phyloP scores from a whole-genome alignment of 1,140 invertebrate genomes.

The Ectropis grisescens region DNA sequence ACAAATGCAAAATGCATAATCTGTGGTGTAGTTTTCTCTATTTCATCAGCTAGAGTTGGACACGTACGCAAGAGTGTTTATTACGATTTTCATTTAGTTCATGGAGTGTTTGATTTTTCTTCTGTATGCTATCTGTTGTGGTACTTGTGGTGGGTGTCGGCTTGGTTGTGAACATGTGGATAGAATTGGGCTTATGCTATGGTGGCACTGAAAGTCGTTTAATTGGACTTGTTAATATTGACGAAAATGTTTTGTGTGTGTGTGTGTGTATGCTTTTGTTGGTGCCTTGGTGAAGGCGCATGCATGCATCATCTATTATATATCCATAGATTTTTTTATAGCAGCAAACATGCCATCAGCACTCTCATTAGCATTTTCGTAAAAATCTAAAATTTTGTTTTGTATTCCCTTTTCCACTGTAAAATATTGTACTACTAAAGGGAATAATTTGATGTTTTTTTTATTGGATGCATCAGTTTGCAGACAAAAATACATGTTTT shows the following conservation, averaged over 20 bases:
- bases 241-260: slow-evolving; percentile 11
- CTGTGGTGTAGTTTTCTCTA: too few relatives aligned
- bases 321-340: slow-evolving; percentile 18
- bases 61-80: too few relatives aligned
- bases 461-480: slow-evolving; percentile 24
- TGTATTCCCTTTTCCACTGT: slow-evolving; percentile 16
- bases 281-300: too few relatives aligned
- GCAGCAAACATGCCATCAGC: slow-evolving; percentile 30
- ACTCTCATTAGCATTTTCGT: slow-evolving; percentile 23
- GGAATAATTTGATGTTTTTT: slow-evolving; percentile 27
- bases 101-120: too few relatives aligned
- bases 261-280: too few relatives aligned
- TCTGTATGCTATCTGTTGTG: too few relatives aligned
- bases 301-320: slow-evolving; percentile 2
- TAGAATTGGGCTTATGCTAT: slow-evolving; percentile 26
- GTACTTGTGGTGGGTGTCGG: slow-evolving; percentile 1
- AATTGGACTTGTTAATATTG: slow-evolving; percentile 5
- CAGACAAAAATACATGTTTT: slow-evolving; percentile 17
- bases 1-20: too few relatives aligned
- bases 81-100: too few relatives aligned
- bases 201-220: slow-evolving; percentile 6
- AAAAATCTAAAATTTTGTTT: slow-evolving; percentile 23
- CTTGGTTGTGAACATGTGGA: slow-evolving; percentile 19
- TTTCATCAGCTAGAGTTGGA: too few relatives aligned
- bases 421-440: slow-evolving; percentile 26